Evolutionary conservation across 2,888 invertebrate species (phyloP).

Genomic region (Heliconius cydno): DNA sequence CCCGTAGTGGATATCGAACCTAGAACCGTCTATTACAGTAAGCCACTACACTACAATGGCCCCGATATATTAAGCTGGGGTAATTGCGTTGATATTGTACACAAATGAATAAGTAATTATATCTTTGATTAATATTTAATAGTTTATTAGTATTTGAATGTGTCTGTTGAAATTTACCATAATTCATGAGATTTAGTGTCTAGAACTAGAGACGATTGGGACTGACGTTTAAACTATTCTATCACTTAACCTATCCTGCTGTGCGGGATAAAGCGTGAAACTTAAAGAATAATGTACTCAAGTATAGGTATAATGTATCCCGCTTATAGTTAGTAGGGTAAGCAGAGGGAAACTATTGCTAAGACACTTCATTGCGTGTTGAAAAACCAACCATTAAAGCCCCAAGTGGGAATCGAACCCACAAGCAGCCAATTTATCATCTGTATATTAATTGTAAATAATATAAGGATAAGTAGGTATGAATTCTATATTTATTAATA

Average conservation of each 20-base stretch:
- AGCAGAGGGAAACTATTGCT: too few relatives aligned
- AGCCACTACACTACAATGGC: neutral
- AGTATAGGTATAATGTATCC: too few relatives aligned
- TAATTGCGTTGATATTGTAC: conserved; percentile 1
- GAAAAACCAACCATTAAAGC: too few relatives aligned
- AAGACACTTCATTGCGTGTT: too few relatives aligned
- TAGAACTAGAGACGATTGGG: too few relatives aligned
- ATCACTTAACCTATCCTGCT: too few relatives aligned
- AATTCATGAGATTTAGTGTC: neutral
- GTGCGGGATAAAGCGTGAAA: neutral
- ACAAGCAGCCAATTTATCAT: too few relatives aligned
- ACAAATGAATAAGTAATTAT: conserved; percentile 2
- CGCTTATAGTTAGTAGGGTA: too few relatives aligned
- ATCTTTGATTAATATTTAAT: conserved; percentile 11
- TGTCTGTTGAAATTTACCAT: neutral
- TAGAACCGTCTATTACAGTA: neutral
- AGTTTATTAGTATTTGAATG: neutral
- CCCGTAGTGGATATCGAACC: neutral
- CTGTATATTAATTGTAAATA: neutral
- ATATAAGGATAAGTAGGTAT: neutral
- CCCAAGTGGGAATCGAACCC: too few relatives aligned
- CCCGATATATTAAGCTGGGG: neutral
- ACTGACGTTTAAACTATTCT: too few relatives aligned
- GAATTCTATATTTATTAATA: too few relatives aligned
- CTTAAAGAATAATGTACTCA: neutral